These are phyloP conservation scores for Phallusia fumigata DNA, from an alignment of 23 tunicate genomes.

Conservation along the genomic window DNA sequence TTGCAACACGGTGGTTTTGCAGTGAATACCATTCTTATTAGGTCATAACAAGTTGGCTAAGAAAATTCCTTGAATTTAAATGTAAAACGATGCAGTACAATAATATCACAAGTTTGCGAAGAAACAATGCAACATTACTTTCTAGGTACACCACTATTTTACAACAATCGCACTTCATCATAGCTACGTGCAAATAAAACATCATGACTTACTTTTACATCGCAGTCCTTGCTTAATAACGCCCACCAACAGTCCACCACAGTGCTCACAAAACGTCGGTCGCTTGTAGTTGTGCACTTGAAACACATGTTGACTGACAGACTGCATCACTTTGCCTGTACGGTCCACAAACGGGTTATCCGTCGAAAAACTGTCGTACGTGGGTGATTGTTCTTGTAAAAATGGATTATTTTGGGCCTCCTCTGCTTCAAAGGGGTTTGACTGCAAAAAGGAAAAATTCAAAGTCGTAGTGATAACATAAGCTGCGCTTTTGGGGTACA, in stretches of 20 bases:
- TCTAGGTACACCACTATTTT: no score
- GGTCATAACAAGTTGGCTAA: no score
- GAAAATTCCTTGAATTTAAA: no score
- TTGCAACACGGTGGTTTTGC: no score
- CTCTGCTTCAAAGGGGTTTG: background rate
- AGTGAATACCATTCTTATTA: no score
- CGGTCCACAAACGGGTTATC: background rate
- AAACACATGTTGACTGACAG: slow-evolving; percentile 64
- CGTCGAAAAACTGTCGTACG: background rate
- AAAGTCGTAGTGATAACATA: no score
- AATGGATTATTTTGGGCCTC: background rate
- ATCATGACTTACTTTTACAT: slow-evolving; percentile 73
- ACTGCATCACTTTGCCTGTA: slow-evolving; percentile 13
- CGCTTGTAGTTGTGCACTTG: slow-evolving; percentile 84
- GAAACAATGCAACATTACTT: no score
- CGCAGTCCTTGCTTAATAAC: slow-evolving; percentile 91
- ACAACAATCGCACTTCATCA: no score
- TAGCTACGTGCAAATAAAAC: background rate
- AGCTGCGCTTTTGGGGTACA: no score
- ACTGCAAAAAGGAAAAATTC: background rate
- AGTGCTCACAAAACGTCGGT: slow-evolving; percentile 97
- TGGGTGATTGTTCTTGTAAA: background rate
- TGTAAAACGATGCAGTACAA: no score
- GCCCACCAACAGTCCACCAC: slow-evolving; percentile 85
- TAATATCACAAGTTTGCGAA: no score